phyloP scores from a whole-genome alignment of 2,797 vertebrate genomes.

The Galaxias olidus region DNA sequence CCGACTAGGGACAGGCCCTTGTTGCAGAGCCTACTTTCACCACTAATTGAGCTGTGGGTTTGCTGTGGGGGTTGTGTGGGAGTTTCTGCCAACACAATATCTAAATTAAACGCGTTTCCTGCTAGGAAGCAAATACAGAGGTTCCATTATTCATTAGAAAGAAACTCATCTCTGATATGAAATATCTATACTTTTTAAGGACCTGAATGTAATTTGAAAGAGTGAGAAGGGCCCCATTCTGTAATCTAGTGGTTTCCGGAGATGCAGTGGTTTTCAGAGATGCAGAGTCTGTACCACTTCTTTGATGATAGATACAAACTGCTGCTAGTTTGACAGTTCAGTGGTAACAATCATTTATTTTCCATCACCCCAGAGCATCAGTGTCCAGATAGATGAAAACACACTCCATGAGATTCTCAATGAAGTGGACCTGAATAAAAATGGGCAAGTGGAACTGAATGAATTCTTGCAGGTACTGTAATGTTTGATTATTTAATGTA shows the following conservation, averaged over 20 bases:
- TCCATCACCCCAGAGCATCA: conserved; percentile 83
- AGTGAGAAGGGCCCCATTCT: no score
- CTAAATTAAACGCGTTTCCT: conserved; percentile 66
- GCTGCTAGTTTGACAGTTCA: no score
- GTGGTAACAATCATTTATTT: no score
- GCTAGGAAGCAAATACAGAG: conserved; percentile 53
- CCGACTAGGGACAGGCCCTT: conserved; percentile 35
- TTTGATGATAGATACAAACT: no score
- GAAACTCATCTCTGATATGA: conserved; percentile 48
- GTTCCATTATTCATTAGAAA: conserved; percentile 42
- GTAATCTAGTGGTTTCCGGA: no score
- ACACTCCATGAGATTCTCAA: conserved; percentile 94
- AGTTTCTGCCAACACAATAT: conserved; percentile 65
- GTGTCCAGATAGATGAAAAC: conserved; percentile 89
- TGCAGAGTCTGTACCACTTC: no score
- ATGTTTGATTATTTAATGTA: no score
- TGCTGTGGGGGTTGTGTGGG: conserved; percentile 54
- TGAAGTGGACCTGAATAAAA: conserved; percentile 98
- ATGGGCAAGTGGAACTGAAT: conserved; percentile 94
- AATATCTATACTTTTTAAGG: conserved; percentile 36
- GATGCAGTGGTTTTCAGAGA: no score
- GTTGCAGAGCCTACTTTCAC: conserved; percentile 31
- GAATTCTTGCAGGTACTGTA: conserved; percentile 97
- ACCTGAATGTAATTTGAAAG: no score
- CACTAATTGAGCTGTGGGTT: conserved; percentile 53